Conservation (phyloP, 2,888 invertebrate species). For the Pandemis heparana region DNA sequence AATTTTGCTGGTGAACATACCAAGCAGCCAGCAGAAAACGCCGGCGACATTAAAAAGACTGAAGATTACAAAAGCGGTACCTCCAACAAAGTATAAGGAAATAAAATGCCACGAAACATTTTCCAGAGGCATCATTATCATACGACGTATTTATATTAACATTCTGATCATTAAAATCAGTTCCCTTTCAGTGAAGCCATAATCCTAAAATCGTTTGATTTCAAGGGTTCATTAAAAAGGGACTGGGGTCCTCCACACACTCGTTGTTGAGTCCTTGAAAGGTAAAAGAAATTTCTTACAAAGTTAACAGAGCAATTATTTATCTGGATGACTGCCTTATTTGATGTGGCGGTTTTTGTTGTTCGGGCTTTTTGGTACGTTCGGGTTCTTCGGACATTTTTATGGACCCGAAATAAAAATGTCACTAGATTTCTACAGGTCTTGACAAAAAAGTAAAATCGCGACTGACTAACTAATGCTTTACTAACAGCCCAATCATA, state of each 20-base stretch:
- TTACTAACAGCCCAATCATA: no score
- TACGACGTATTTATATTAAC: not conserved
- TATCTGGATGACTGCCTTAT: constrained; percentile 28
- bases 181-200: constrained; percentile 26
- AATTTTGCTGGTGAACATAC: no score
- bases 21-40: no score
- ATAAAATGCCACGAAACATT: not conserved
- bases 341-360: constrained; percentile 23
- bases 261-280: not conserved
- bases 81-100: not conserved
- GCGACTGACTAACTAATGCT: no score
- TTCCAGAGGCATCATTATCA: not conserved
- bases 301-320: constrained; percentile 38
- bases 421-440: not conserved
- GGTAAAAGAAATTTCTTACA: constrained; percentile 26
- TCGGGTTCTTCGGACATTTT: not conserved
- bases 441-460: no score
- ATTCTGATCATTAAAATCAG: constrained; percentile 30
- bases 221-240: constrained; percentile 42
- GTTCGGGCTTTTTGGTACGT: not conserved
- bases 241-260: constrained; percentile 16
- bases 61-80: not conserved
- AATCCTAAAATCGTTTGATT: constrained; percentile 31
- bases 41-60: no score
- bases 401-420: not conserved